Percentiles rank a stretch among this genome's conserved stretches.
Evolutionary conservation across 1,140 invertebrate species (phyloP).

Genomic region (Neelides sp.): DNA sequence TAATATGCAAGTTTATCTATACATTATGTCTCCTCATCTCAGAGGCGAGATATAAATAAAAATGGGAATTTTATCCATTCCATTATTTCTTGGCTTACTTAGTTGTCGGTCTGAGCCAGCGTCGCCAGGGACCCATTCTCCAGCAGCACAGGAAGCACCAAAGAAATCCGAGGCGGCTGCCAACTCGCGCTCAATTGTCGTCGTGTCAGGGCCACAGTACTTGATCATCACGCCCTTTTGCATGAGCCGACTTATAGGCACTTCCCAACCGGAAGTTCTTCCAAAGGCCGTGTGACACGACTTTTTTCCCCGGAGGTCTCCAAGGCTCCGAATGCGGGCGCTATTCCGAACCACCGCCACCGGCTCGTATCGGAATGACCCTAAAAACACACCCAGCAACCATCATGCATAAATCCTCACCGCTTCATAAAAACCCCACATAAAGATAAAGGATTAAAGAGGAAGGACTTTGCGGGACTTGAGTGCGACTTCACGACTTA

Average conservation of each 20-base stretch:
- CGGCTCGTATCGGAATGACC: constrained; percentile 60
- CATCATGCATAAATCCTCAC: no score
- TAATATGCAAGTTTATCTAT: no score
- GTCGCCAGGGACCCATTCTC: constrained; percentile 63
- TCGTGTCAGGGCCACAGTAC: constrained; percentile 50
- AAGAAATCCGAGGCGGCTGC: constrained; percentile 58
- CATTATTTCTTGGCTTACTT: constrained; percentile 44
- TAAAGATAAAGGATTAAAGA: no score
- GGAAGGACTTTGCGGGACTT: no score
- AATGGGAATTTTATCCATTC: not conserved
- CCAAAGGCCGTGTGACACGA: constrained; percentile 69
- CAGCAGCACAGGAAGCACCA: constrained; percentile 59
- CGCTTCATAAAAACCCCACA: no score
- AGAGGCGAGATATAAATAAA: no score
- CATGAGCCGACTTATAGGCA: constrained; percentile 49
- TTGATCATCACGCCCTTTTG: constrained; percentile 51
- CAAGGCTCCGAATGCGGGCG: constrained; percentile 47
- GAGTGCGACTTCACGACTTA: no score
- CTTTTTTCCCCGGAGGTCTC: constrained; percentile 52
- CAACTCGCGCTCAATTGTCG: constrained; percentile 60
- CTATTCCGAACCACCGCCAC: constrained; percentile 61
- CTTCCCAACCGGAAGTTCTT: constrained; percentile 63
- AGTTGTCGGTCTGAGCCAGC: constrained; percentile 49
- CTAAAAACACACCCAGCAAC: constrained; percentile 34
- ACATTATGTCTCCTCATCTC: no score